Percentiles rank a stretch among this genome's conserved stretches.
phyloP scores from a whole-genome alignment of 2,113 vertebrate genomes.

The Aldabrachelys gigantea region DNA sequence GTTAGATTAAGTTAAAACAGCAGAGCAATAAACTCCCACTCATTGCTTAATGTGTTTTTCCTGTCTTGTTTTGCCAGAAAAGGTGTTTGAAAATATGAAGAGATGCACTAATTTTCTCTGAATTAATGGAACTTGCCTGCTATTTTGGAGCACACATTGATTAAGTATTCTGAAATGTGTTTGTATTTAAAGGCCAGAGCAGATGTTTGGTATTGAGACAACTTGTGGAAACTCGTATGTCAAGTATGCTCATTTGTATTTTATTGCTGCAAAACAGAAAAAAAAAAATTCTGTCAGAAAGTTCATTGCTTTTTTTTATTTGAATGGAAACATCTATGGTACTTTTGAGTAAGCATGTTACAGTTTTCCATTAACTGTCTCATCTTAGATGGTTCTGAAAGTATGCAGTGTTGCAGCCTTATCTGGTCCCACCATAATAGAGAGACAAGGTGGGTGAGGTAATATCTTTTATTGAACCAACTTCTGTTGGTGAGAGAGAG shows the following conservation, averaged over 20 bases:
- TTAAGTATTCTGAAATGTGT: slow-evolving; percentile 52
- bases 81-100: slow-evolving; percentile 31
- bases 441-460: neutral
- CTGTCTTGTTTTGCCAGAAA: slow-evolving; percentile 49
- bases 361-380: neutral
- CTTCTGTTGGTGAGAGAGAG: neutral
- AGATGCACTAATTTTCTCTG: slow-evolving; percentile 51
- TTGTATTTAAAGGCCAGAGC: slow-evolving; percentile 63
- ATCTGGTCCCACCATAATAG: neutral
- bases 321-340: neutral
- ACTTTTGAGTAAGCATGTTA: neutral
- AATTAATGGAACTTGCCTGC: slow-evolving; percentile 66
- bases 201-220: slow-evolving; percentile 46
- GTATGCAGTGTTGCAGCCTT: neutral
- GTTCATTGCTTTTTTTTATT: neutral
- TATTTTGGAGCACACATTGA: slow-evolving; percentile 49
- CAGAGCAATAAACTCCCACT: slow-evolving; percentile 48
- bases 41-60: slow-evolving; percentile 49
- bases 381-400: neutral
- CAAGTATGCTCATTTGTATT: neutral
- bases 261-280: slow-evolving; percentile 3
- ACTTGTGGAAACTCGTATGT: slow-evolving; percentile 32
- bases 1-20: slow-evolving; percentile 35
- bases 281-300: neutral
- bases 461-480: neutral